Evolutionary conservation across 2,797 vertebrate genomes (phyloP).

Genomic region (Garrulus glandarius): DNA sequence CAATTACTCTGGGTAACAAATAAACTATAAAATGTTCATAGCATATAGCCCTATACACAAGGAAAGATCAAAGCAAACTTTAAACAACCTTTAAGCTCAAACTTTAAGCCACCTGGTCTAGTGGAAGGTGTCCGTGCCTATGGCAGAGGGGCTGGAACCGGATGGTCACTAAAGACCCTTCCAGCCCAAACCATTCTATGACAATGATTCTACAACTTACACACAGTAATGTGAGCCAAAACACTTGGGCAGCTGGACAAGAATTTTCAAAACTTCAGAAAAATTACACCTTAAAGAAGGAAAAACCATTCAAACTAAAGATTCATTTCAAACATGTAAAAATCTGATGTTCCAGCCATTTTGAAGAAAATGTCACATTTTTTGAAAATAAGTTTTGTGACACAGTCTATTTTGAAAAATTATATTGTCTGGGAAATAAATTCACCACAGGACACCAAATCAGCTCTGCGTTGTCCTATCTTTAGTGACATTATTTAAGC

Average conservation of each 20-base stretch:
- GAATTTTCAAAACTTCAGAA: not conserved
- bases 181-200: not conserved
- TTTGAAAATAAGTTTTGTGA: not conserved
- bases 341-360: not conserved
- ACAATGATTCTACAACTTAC: not conserved
- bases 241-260: not conserved
- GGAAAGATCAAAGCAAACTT: not conserved
- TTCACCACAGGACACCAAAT: not conserved
- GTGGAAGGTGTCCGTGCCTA: not conserved
- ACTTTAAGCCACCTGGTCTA: not conserved
- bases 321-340: not conserved
- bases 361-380: not conserved
- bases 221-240: not conserved
- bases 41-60: not conserved
- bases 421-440: not conserved
- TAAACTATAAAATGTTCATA: not conserved
- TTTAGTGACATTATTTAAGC: not conserved
- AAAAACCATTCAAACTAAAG: not conserved
- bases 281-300: not conserved
- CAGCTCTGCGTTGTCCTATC: not conserved
- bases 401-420: not conserved
- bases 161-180: not conserved
- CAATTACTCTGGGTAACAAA: constrained; percentile 7
- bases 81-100: not conserved
- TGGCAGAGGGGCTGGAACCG: not conserved